These are phyloP conservation scores for Rhombomys opimus DNA, from an alignment of 2,113 vertebrate species.

Conservation along the genomic window DNA sequence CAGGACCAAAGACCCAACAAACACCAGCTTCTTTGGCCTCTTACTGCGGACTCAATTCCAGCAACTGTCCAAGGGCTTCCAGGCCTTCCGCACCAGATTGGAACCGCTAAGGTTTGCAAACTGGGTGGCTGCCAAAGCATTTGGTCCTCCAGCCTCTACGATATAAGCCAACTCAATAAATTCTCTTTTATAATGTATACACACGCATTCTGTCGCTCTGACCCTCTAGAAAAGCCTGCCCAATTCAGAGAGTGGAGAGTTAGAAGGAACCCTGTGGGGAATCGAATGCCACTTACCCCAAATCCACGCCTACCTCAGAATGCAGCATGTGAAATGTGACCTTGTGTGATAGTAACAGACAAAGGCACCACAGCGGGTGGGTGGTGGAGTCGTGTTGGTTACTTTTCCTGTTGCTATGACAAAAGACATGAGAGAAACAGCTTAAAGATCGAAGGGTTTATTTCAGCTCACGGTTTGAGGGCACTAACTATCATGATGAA, in stretches of 20 bases:
- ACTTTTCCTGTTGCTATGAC: not conserved
- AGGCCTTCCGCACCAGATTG: not conserved
- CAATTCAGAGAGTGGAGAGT: not conserved
- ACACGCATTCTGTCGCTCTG: not conserved
- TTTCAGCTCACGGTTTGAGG: not conserved
- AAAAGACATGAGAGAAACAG: not conserved
- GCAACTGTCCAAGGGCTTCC: not conserved
- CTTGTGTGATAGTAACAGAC: not conserved
- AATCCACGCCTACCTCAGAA: not conserved
- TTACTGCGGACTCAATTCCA: not conserved
- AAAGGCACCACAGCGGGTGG: not conserved
- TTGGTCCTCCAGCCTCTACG: not conserved
- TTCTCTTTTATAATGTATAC: not conserved
- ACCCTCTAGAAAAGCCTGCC: not conserved
- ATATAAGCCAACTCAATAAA: not conserved
- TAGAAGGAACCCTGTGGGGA: too few relatives aligned
- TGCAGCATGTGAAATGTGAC: fast-evolving
- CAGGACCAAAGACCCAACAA: not conserved
- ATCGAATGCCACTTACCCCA: not conserved
- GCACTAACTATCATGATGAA: not conserved
- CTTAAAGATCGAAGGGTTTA: not conserved
- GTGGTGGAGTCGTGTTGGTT: too few relatives aligned
- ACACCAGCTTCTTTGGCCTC: not conserved
- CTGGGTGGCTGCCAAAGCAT: too few relatives aligned
- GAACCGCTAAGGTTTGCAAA: too few relatives aligned